phyloP scores from a whole-genome alignment of 23 tunicate species.

The Ascidia mentula region DNA sequence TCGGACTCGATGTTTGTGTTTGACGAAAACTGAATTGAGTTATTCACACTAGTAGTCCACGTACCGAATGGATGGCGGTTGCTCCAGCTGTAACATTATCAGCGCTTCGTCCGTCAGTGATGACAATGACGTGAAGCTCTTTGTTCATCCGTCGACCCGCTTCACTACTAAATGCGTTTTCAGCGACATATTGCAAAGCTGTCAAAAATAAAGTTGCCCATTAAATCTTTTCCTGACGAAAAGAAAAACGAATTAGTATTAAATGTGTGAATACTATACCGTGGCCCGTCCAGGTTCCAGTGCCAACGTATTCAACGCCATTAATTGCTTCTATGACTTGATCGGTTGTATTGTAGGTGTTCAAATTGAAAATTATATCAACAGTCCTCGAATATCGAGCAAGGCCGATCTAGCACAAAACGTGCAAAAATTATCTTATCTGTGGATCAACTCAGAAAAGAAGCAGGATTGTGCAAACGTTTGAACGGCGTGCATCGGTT shows the following conservation, averaged over 20 bases:
- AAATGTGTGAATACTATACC: slow-evolving; percentile 19
- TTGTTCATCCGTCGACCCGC: slow-evolving; percentile 25
- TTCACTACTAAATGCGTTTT: slow-evolving; percentile 11
- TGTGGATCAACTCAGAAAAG: too few species aligned
- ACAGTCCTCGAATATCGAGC: slow-evolving; percentile 49
- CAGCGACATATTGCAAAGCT: slow-evolving; percentile 30
- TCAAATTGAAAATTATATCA: slow-evolving; percentile 50
- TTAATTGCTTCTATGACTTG: slow-evolving; percentile 33
- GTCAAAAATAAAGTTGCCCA: neutral
- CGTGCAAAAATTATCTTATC: too few species aligned
- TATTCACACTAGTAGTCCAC: neutral
- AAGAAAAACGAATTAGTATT: neutral
- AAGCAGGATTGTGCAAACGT: too few species aligned
- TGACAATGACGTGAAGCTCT: slow-evolving; percentile 47
- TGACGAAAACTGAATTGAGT: too few species aligned
- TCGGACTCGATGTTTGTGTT: too few species aligned
- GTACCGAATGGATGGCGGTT: slow-evolving; percentile 29
- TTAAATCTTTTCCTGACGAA: neutral
- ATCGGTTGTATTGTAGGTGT: slow-evolving; percentile 30
- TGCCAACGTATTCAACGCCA: slow-evolving; percentile 26
- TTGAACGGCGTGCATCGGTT: too few species aligned
- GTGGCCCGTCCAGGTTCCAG: slow-evolving; percentile 42
- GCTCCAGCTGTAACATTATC: slow-evolving; percentile 47
- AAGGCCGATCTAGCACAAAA: slow-evolving; percentile 41
- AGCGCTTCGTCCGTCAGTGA: slow-evolving; percentile 61